Conservation (phyloP, 1,140 invertebrate species). For the Aphelinus atriplicis region DNA sequence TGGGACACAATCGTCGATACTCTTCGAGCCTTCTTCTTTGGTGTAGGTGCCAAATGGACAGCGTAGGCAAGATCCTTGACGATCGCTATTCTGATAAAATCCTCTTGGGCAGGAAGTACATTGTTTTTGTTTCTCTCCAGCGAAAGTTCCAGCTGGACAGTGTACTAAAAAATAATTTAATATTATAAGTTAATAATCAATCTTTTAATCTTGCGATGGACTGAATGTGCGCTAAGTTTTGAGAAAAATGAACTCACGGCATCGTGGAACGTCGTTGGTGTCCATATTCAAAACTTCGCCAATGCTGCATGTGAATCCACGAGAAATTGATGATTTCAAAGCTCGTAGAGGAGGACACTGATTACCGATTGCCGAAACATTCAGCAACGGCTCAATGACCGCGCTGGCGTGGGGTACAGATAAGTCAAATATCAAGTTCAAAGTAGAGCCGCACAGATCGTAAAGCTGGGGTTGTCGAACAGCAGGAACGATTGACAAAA, state of each 20-base stretch:
- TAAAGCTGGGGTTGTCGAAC: conserved; percentile 90
- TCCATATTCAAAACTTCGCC: conserved; percentile 95
- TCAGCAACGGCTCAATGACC: conserved; percentile 89
- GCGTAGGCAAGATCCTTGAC: conserved; percentile 85
- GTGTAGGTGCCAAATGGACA: conserved; percentile 95
- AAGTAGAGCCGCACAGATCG: conserved; percentile 91
- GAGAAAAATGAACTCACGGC: conserved; percentile 73
- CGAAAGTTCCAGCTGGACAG: conserved; percentile 94
- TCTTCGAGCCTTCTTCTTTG: conserved; percentile 87
- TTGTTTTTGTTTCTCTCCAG: conserved; percentile 83
- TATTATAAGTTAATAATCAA: conserved; percentile 1
- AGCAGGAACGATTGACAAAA: conserved; percentile 86
- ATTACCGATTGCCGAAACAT: conserved; percentile 88
- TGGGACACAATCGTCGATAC: conserved; percentile 84
- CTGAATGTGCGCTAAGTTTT: not conserved
- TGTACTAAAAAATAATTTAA: conserved; percentile 74
- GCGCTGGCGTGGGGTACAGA: conserved; percentile 91
- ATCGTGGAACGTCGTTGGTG: conserved; percentile 90
- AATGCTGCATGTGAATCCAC: conserved; percentile 91
- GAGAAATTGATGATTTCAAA: conserved; percentile 82
- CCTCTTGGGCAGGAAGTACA: conserved; percentile 91
- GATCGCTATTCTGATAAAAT: conserved; percentile 91
- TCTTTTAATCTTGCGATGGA: conserved; percentile 7
- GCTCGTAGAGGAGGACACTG: conserved; percentile 91
- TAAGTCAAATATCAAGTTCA: conserved; percentile 93